Conservation (phyloP, 2,888 invertebrate genomes). For the Yponomeuta cagnagella region DNA sequence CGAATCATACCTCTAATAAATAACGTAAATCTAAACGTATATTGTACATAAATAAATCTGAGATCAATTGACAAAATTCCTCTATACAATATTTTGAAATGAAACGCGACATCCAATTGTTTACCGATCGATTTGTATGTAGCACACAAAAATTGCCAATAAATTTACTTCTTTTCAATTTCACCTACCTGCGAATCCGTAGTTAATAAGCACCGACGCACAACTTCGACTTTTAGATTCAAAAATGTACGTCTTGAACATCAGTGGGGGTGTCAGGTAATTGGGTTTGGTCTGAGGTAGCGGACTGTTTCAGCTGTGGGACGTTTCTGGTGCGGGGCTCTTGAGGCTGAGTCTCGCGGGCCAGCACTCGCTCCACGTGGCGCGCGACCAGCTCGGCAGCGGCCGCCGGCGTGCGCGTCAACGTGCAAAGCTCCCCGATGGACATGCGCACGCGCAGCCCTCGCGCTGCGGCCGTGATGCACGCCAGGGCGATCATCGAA, state of each 20-base stretch:
- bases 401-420: constrained; percentile 67
- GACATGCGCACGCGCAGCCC: constrained; percentile 73
- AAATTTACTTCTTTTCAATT: background rate
- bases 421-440: constrained; percentile 55
- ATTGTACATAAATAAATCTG: constrained; percentile 67
- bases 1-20: constrained; percentile 42
- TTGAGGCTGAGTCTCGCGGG: constrained; percentile 69
- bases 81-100: constrained; percentile 25
- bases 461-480: constrained; percentile 80
- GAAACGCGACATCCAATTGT: constrained; percentile 3
- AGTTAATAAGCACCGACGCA: background rate
- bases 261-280: constrained; percentile 79
- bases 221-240: constrained; percentile 26
- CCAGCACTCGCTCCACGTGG: constrained; percentile 76
- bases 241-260: constrained; percentile 78
- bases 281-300: constrained; percentile 47
- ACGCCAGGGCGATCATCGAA: constrained; percentile 82
- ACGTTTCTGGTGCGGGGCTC: constrained; percentile 48
- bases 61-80: constrained; percentile 65
- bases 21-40: constrained; percentile 56
- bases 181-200: background rate
- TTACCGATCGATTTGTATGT: constrained; percentile 2
- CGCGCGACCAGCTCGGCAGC: constrained; percentile 73
- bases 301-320: constrained; percentile 46
- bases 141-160: constrained; percentile 1